phyloP scores from a whole-genome alignment of 2,888 invertebrate genomes.

The Mythimna albipuncta region DNA sequence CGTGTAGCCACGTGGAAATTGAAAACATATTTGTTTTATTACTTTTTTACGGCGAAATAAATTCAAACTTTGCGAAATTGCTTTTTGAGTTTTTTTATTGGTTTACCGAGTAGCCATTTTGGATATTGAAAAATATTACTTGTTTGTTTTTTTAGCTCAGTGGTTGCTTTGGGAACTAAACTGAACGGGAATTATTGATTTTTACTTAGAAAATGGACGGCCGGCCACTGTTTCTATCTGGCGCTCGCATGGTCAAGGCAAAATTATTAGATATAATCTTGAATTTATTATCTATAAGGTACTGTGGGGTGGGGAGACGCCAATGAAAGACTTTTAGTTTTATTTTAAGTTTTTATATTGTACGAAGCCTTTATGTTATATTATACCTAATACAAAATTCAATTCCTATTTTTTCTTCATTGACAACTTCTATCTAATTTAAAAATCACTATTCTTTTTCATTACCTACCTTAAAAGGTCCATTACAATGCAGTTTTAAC shows the following conservation, averaged over 20 bases:
- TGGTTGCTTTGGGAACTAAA: not conserved
- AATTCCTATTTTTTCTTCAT: too few species aligned
- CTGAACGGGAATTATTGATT: slow-evolving; percentile 18
- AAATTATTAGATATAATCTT: slow-evolving; percentile 8
- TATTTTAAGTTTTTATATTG: too few species aligned
- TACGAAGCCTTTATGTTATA: too few species aligned
- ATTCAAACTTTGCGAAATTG: slow-evolving; percentile 27
- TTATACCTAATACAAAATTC: too few species aligned
- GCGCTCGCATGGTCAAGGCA: not conserved
- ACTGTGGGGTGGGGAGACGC: too few species aligned
- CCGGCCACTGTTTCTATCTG: not conserved
- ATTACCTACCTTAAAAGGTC: too few species aligned
- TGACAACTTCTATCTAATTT: too few species aligned
- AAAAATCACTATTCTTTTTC: too few species aligned
- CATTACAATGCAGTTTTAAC: too few species aligned
- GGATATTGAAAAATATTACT: not conserved
- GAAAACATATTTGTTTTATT: slow-evolving; percentile 47
- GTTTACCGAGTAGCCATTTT: slow-evolving; percentile 1
- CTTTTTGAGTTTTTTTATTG: slow-evolving; percentile 21
- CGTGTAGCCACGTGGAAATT: slow-evolving; percentile 11
- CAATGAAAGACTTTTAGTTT: too few species aligned
- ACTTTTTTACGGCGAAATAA: slow-evolving; percentile 40
- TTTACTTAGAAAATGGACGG: not conserved
- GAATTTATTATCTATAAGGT: not conserved
- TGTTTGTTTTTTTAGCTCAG: not conserved